Conservation (phyloP, 2,113 vertebrate species). For the Pycnonotus jocosus region DNA sequence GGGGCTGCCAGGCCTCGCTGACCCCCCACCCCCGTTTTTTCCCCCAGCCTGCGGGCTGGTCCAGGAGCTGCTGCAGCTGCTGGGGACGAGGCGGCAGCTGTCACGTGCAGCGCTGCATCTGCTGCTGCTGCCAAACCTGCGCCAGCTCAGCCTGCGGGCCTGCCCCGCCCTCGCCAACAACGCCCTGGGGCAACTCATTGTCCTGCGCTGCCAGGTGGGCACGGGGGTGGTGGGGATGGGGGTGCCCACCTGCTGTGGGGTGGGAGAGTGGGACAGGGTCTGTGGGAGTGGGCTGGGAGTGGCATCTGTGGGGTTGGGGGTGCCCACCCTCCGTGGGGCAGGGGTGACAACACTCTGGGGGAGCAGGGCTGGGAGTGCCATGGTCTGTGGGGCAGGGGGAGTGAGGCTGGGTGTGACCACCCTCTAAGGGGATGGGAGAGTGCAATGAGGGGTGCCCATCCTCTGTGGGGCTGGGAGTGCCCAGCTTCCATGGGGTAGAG, state of each 20-base stretch:
- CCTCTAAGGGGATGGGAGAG: too few species aligned
- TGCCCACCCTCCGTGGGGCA: background rate
- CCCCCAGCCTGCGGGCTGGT: constrained; percentile 53
- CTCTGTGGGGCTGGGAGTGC: background rate
- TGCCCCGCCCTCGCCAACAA: constrained; percentile 72
- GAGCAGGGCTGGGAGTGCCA: background rate
- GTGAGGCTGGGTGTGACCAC: too few species aligned
- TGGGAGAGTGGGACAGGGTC: background rate
- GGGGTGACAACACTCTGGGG: background rate
- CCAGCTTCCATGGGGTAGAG: too few species aligned
- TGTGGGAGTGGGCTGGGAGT: background rate
- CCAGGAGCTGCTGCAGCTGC: constrained; percentile 73
- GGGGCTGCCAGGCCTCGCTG: fast-evolving
- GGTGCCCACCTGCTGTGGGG: too few species aligned
- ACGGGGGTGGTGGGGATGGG: background rate
- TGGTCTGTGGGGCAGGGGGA: too few species aligned
- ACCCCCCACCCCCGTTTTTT: fast-evolving
- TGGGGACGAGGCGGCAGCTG: constrained; percentile 70
- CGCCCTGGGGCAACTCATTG: constrained; percentile 68
- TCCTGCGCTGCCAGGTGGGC: constrained; percentile 79
- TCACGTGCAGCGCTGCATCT: constrained; percentile 77
- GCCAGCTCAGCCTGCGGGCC: constrained; percentile 64
- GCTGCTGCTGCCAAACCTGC: constrained; percentile 81
- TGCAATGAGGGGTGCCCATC: background rate
- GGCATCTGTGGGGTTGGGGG: background rate